A percentile compares a stretch with the other conserved stretches of the same genome.
phyloP scores from a whole-genome alignment of 2,797 vertebrate species.

The Catostomus latipinnis region DNA sequence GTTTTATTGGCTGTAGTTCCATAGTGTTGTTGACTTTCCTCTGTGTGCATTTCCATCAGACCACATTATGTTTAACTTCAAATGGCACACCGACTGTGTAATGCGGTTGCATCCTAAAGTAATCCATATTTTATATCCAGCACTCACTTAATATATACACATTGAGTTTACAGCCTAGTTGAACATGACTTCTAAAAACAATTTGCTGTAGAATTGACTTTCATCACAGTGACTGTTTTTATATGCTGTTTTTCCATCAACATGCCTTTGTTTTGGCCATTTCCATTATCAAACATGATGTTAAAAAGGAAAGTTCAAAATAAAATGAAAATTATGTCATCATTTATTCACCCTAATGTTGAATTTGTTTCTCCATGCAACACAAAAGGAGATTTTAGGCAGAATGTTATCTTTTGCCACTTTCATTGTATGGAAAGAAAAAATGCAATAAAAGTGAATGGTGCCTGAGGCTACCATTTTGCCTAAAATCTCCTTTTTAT shows the following conservation, averaged over 20 bases:
- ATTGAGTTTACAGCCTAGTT: neutral
- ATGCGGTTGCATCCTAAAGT: conserved; percentile 2
- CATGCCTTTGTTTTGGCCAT: neutral
- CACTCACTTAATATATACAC: neutral
- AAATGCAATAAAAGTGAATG: too few species aligned
- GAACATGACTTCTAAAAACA: neutral
- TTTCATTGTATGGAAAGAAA: too few species aligned
- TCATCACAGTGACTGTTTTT: neutral
- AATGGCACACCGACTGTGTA: conserved; percentile 18
- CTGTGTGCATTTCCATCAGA: conserved; percentile 22
- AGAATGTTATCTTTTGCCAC: too few species aligned
- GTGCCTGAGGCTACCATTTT: too few species aligned
- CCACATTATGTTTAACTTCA: conserved; percentile 39
- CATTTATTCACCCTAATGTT: too few species aligned
- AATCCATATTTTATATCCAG: conserved; percentile 7
- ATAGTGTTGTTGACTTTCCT: conserved; percentile 29
- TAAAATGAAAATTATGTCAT: too few species aligned
- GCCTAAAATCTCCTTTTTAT: too few species aligned
- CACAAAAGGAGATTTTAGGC: too few species aligned
- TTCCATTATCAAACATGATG: neutral
- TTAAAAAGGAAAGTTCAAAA: neutral
- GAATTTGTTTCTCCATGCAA: too few species aligned
- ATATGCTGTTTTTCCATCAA: conserved; percentile 6
- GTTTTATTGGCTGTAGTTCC: conserved; percentile 37
- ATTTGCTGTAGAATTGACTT: neutral